A percentile compares a stretch with the other conserved stretches of the same genome.
Evolutionary conservation across 2,797 vertebrate species (phyloP).

Genomic region (Diplodus puntazzo): DNA sequence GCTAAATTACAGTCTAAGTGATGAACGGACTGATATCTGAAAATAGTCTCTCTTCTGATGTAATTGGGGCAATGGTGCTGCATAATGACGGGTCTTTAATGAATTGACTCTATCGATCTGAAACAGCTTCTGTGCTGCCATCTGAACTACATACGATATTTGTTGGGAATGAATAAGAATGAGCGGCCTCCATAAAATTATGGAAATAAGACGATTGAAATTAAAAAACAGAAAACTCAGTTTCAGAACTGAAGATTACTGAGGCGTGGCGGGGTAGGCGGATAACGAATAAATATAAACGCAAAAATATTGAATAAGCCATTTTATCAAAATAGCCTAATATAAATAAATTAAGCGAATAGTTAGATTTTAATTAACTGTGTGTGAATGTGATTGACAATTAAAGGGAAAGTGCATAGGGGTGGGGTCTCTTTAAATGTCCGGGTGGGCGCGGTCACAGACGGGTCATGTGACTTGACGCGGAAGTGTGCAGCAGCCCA

Average conservation of each 20-base stretch:
- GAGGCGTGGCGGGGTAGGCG: no score
- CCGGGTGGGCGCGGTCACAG: not conserved
- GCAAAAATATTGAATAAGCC: no score
- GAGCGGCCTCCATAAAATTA: no score
- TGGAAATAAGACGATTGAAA: no score
- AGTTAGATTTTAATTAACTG: no score
- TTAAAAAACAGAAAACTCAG: not conserved
- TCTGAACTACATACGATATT: not conserved
- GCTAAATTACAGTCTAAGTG: not conserved
- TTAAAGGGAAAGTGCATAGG: no score
- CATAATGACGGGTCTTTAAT: not conserved
- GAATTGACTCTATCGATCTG: not conserved
- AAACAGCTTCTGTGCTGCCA: not conserved
- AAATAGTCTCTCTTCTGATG: not conserved
- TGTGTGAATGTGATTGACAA: no score
- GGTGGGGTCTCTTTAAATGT: conserved; percentile 21
- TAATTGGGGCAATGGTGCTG: conserved; percentile 15
- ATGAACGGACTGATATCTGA: conserved; percentile 1
- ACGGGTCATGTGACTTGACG: conserved; percentile 23
- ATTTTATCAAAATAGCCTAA: no score
- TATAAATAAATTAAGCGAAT: no score
- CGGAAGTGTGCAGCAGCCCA: conserved; percentile 22
- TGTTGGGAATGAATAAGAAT: no score
- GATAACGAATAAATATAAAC: no score
- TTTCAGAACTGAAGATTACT: not conserved